Evolutionary conservation across 2,797 vertebrate species (phyloP), one percentile per base, ranked within the genome.

Genomic region (Hoplostethus atlanticus): DNA sequence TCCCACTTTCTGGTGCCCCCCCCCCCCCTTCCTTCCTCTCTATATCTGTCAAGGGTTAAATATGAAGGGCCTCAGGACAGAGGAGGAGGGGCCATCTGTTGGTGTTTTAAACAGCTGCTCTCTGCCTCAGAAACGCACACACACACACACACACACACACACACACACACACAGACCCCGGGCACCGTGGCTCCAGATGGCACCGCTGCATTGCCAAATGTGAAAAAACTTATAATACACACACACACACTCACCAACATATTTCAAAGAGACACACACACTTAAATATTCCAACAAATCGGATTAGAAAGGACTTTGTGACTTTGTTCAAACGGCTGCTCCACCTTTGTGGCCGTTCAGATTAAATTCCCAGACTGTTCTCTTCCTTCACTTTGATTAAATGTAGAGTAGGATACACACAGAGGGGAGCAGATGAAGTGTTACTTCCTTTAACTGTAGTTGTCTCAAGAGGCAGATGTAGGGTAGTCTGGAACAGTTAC

Each of bases 21-120:
- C 15, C 11, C 15, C 2, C 57, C 52, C 38, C 46, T 17, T 7
- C 16, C 53, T 31, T 13, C 31, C 53, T 54, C 53, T 54, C 53
- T 57, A 6, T 38, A 30, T 50, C 17, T 1, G 0, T 60, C 12
- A 10, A 61, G 54, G 67, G 80, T 76, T 80, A 64, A 81, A 77
- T 17, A 34, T 60, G 55, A 68, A 57, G 42, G 31, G 54, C 75
- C 80, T 48, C 51, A 3, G 67, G 75, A 75, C 38, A 71, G 62
- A 65, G 4, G 66, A 69, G 66, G 72, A 71, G 36, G 53, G 63
- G 61, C 74, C 77, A 82, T 84, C 83, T 87, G 84, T 72, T 83
- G 73, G 15, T 6, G 8, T 58, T 80, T 61, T 34, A 80, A 71
- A 72, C 81, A 87, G 76, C 73, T 84, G 80, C 66, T 84, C 50